These are phyloP conservation scores for Zoanthus sansibaricus DNA, from an alignment of 92 coral and sea anemone species.

Conservation along the genomic window DNA sequence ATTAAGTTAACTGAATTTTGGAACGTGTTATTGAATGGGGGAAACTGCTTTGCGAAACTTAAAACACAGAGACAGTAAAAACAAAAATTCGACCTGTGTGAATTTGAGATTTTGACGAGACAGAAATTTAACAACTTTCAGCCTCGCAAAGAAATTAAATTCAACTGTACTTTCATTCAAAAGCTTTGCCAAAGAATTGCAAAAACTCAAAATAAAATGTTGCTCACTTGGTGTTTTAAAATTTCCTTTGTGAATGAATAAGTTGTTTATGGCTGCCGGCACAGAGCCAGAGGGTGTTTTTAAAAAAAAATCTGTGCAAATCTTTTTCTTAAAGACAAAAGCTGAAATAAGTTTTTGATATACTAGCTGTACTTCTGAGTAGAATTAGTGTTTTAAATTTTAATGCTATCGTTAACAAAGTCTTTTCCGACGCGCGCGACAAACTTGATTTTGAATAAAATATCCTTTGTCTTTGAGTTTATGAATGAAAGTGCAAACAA, in stretches of 20 bases:
- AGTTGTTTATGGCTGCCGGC: conserved; percentile 13
- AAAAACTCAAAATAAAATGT: conserved; percentile 3
- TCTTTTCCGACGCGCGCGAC: conserved; percentile 4
- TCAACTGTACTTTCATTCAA: conserved; percentile 10
- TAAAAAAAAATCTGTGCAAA: neutral
- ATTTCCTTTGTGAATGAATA: conserved; percentile 5
- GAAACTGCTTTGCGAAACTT: conserved; percentile 27
- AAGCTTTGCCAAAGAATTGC: conserved; percentile 11
- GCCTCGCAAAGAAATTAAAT: conserved; percentile 16
- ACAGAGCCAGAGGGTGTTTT: conserved; percentile 6
- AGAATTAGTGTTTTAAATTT: conserved; percentile 8
- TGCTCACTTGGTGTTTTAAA: conserved; percentile 10
- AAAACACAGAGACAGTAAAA: conserved; percentile 23
- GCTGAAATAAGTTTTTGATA: conserved; percentile 15
- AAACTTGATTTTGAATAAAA: conserved; percentile 16
- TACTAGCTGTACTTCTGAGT: conserved; percentile 20
- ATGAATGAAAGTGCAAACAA: conserved; percentile 13
- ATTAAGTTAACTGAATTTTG: conserved; percentile 24
- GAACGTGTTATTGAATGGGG: conserved; percentile 26
- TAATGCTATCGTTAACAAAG: conserved; percentile 9
- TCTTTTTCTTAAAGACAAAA: conserved; percentile 9
- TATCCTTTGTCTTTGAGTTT: conserved; percentile 14
- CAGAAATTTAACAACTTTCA: conserved; percentile 20
- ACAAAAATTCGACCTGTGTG: conserved; percentile 22
- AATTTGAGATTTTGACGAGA: conserved; percentile 8